Base-by-base conservation (phyloP, 2,113 vertebrate species). In the Hippolais icterina region DNA sequence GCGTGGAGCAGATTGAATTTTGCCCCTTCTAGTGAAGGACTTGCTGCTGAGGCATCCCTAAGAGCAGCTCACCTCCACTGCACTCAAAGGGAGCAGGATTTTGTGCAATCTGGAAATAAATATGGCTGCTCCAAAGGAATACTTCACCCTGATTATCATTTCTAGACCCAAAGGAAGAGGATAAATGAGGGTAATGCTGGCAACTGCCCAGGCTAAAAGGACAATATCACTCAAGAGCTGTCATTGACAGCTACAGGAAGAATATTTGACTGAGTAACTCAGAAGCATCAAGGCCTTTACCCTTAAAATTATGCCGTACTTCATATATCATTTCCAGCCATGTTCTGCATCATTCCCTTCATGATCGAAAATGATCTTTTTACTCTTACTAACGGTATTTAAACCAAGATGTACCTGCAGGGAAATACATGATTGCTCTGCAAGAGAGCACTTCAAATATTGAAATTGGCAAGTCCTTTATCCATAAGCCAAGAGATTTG, bases 341-440 rank as follows among this genome's bases (percentile, higher is more conserved):
- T 9, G 2, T 54, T 94, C 59, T 84, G 49, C 60, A 89, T 75
- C 76, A 68, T 65, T 75, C 84, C 86, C 92, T 95, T 95, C 39
- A 65, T 88, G 69, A 96, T 81, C 18, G 13, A 95, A 87, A 94
- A 81, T 75, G 2, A 63, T 77, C 85, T 71, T 92, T 90, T 95
- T 90, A 57, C 31, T 96, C 78, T 94, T 96, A 86, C 93, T 96
- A 89, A 93, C 52, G 76, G 84, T 82, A 95, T 80, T 89, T 96
- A 96, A 94, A 70, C 47, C 60, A 39, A 82, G 77, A 83, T 74
- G 85, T 85, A 95, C 70, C 68, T 93, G 96, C 83, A 95, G 87
- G 85, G 85, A 93, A 96, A 96, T 81, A 80, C 44, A 87, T 19
- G 41, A 88, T 86, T 95, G 79, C 46, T 85, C 68, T 79, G 42